Evolutionary conservation across 2,113 vertebrate genomes (phyloP).

Genomic region (Taxidea taxus): DNA sequence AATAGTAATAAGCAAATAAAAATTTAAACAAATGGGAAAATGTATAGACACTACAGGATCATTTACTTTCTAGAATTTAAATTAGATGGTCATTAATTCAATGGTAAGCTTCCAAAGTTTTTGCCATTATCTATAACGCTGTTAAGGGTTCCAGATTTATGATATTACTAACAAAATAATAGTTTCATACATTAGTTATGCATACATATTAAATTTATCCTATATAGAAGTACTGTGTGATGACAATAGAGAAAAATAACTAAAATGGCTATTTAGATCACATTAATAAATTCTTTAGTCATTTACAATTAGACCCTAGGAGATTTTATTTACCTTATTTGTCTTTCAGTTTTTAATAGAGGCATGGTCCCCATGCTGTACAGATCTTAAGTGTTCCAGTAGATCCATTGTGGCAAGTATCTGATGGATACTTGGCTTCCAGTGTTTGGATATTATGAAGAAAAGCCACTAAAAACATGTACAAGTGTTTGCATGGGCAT

Average conservation of each 20-base stretch:
- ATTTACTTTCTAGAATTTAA: neutral
- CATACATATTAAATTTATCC: neutral
- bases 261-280: neutral
- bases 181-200: neutral
- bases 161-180: neutral
- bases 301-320: neutral
- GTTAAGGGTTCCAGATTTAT: neutral
- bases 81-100: neutral
- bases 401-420: neutral
- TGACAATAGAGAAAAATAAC: neutral
- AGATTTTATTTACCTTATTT: neutral
- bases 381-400: neutral
- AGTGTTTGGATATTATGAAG: neutral
- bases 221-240: neutral
- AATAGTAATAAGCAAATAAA: neutral
- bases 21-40: neutral
- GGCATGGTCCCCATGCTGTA: neutral
- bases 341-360: neutral
- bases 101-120: neutral
- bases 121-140: neutral
- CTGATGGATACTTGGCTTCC: neutral
- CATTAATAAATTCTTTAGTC: neutral
- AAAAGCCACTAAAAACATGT: neutral
- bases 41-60: neutral
- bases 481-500: neutral